A percentile compares a stretch with the other conserved stretches of the same genome.
Evolutionary conservation across 2,888 invertebrate species (phyloP).

Genomic region (Steromphala cineraria): DNA sequence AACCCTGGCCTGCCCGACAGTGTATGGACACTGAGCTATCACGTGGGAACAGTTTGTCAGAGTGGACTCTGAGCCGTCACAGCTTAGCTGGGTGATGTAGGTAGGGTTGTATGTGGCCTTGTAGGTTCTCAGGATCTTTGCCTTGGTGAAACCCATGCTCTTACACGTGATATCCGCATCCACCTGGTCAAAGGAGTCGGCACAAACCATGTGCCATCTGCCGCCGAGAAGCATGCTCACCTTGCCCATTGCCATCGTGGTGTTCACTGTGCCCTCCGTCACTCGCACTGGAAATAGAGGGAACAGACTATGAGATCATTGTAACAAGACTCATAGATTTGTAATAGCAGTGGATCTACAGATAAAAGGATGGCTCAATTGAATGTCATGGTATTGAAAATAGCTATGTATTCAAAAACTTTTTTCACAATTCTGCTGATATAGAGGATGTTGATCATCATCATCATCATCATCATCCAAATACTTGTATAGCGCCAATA

Average conservation of each 20-base stretch:
- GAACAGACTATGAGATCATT: neutral
- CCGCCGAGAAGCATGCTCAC: constrained; percentile 19
- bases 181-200: constrained; percentile 82
- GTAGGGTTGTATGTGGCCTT: constrained; percentile 18
- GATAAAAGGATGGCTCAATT: too few relatives aligned
- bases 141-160: constrained; percentile 80
- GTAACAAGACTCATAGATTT: neutral
- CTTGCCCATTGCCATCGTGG: constrained; percentile 28
- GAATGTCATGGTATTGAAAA: too few relatives aligned
- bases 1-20: constrained; percentile 51
- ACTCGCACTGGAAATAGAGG: constrained; percentile 39
- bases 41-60: constrained; percentile 41
- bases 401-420: too few relatives aligned
- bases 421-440: too few relatives aligned
- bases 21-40: constrained; percentile 30
- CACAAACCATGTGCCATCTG: constrained; percentile 83
- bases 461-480: too few relatives aligned
- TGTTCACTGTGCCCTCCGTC: constrained; percentile 34
- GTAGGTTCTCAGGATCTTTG: constrained; percentile 19
- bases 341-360: too few relatives aligned
- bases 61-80: constrained; percentile 40
- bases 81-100: constrained; percentile 46
- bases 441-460: too few relatives aligned
- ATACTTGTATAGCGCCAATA: too few relatives aligned
- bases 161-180: constrained; percentile 83